These are phyloP conservation scores for Samia ricini DNA, from an alignment of 1,140 invertebrate genomes.

Conservation along the genomic window DNA sequence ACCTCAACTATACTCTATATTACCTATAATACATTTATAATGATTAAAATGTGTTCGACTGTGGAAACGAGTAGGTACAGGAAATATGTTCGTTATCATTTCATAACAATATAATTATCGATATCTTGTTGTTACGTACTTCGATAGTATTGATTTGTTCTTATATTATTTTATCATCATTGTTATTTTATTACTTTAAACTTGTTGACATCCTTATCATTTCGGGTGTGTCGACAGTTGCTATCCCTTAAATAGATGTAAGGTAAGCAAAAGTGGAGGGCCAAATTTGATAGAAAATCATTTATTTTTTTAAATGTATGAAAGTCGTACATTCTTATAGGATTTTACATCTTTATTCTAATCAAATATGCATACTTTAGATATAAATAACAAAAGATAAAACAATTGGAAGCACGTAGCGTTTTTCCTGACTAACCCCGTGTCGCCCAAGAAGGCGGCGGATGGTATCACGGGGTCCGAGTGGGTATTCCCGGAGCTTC, in stretches of 20 bases:
- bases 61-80: not conserved
- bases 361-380: no score
- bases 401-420: no score
- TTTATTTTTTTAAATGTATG: no score
- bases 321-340: no score
- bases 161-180: constrained; percentile 26
- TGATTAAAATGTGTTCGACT: not conserved
- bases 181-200: constrained; percentile 30
- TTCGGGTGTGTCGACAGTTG: constrained; percentile 16
- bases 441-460: no score
- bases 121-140: constrained; percentile 30
- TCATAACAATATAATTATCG: constrained; percentile 2
- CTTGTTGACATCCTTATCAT: constrained; percentile 28
- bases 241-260: not conserved
- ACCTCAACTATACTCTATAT: no score
- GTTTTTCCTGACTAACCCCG: no score
- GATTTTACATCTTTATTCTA: no score
- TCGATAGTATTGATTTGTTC: constrained; percentile 28
- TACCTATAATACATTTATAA: not conserved
- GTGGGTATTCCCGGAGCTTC: no score
- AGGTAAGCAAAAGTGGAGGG: not conserved
- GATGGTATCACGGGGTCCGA: no score
- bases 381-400: no score
- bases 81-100: not conserved
- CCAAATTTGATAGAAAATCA: not conserved